Conservation (phyloP, 1,140 invertebrate genomes). For the Lordiphosa stackelbergi region DNA sequence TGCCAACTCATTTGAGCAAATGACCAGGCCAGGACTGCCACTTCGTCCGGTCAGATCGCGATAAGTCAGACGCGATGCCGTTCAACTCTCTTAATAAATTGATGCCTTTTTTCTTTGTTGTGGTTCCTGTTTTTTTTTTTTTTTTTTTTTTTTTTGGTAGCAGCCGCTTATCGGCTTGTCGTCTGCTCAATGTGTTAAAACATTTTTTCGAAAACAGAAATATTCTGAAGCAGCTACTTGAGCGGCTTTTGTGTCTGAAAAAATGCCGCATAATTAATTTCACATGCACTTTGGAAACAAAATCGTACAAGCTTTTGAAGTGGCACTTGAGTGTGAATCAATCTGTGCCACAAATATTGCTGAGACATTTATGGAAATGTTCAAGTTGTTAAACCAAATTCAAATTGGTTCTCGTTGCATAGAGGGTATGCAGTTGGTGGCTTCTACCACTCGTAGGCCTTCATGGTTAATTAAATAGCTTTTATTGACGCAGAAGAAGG, state of each 20-base stretch:
- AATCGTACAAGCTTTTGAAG: conserved; percentile 53
- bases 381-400: no score
- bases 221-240: conserved; percentile 51
- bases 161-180: conserved; percentile 67
- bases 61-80: conserved; percentile 53
- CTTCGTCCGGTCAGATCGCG: conserved; percentile 45
- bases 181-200: conserved; percentile 68
- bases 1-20: conserved; percentile 72
- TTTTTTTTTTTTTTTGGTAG: conserved; percentile 59
- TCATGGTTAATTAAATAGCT: conserved; percentile 71
- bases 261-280: conserved; percentile 68
- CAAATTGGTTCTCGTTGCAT: no score
- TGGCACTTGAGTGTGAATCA: conserved; percentile 52
- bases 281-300: conserved; percentile 60
- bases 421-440: no score
- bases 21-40: conserved; percentile 56
- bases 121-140: conserved; percentile 25
- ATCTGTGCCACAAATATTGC: conserved; percentile 22
- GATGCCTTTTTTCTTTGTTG: conserved; percentile 20
- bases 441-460: conserved; percentile 49
- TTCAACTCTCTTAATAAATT: conserved; percentile 67
- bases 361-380: conserved; percentile 25
- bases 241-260: conserved; percentile 60
- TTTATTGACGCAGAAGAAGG: conserved; percentile 57
- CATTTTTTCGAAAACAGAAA: conserved; percentile 43